Base-by-base conservation (phyloP, 2,113 vertebrate genomes). In the Tragelaphus strepsiceros region DNA sequence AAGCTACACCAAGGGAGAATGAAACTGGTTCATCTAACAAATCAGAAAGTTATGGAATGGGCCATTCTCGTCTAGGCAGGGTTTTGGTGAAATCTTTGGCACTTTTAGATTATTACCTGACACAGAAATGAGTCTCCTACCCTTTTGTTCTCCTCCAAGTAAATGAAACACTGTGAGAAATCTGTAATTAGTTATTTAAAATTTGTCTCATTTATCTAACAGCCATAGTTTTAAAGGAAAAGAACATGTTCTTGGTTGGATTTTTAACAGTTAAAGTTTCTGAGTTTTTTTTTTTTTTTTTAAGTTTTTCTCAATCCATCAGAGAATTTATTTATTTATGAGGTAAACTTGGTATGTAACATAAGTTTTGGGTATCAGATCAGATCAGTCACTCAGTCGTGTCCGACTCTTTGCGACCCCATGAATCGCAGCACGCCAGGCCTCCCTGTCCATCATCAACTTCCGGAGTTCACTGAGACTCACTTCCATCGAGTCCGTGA, bases 151-250 rank as follows among this genome's bases (percentile, higher is more conserved):
- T 86, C 6, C 6, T n/a, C 8, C 17, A 67, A 78, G 51, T 88
- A 80, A 96, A 62, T 12, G 13, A 85, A 82, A 92, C 26, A 53
- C 4, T 58, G 0, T 85, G 10, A 90, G 21, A 43, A 30, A 85
- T 88, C n/a, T 81, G 15, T 10, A 83, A 77, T 58, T 81, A 46
- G 12, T 88, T 7, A 61, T n/a, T 54, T 43, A 46, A 49, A 59
- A 1, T 22, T 59, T 39, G 4, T 7, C 9, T 95, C 32, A 39
- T 93, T 92, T 91, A 13, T 86, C 8, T 59, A 80, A 53, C 51
- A 2, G 30, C 51, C 21, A 77, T 58, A 92, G 54, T 89, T 91
- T 56, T 86, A 67, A 97, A 90, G 35, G 35, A 15, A 35, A 64
- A 86, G 26, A 88, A 2, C n/a, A 82, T 74, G 2, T 0, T 62